Conservation (phyloP, 1,140 invertebrate species). For the Drosophila quadrilineata region DNA sequence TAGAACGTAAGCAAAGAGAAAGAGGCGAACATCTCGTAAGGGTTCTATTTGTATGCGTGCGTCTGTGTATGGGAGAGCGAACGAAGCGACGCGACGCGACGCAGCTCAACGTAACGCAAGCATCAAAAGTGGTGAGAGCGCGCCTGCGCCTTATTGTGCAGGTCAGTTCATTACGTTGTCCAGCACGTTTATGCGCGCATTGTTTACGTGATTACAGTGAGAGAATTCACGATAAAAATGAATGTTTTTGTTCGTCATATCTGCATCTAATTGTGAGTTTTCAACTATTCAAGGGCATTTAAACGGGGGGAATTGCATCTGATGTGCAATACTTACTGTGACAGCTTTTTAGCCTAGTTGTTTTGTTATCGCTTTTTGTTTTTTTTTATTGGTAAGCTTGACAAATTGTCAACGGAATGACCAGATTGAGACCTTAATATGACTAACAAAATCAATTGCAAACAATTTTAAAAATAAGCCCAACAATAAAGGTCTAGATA, state of each 20-base stretch:
- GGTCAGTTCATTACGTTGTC: constrained; percentile 29
- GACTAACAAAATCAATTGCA: constrained; percentile 17
- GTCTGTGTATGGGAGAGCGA: not conserved
- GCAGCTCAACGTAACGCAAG: too few relatives aligned
- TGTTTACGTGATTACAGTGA: constrained; percentile 16
- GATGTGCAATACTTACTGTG: not conserved
- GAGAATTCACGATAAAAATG: constrained; percentile 3
- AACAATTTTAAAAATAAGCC: constrained; percentile 19
- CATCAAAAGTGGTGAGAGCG: too few relatives aligned
- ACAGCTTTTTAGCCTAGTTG: not conserved
- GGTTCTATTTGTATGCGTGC: not conserved
- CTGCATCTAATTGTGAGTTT: not conserved
- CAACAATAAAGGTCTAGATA: too few relatives aligned
- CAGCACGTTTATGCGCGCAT: constrained; percentile 24
- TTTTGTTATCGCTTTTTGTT: too few relatives aligned
- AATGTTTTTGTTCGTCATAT: not conserved
- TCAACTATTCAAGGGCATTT: not conserved
- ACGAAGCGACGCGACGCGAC: too few relatives aligned
- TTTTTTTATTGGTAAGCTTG: too few relatives aligned
- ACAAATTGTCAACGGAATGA: constrained; percentile 36
- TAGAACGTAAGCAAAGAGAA: not conserved
- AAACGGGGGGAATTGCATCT: constrained; percentile 10
- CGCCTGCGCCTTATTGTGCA: constrained; percentile 52
- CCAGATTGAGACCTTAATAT: constrained; percentile 8
- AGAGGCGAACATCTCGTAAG: too few relatives aligned